These are phyloP conservation scores for Dolichomitus sp. DNA, from an alignment of 2,888 invertebrate species.

Conservation along the genomic window DNA sequence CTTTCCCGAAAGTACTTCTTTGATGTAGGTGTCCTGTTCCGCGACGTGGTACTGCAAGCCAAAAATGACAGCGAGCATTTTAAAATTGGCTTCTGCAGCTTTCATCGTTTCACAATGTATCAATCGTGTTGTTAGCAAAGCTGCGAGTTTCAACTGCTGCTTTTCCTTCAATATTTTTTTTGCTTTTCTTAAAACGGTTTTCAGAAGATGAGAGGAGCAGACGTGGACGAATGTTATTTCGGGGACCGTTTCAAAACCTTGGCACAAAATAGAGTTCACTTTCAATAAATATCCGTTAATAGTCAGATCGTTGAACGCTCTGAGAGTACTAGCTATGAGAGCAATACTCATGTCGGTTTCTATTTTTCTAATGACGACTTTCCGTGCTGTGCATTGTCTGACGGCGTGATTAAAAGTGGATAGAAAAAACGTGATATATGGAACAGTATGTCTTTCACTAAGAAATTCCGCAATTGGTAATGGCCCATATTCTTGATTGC, in stretches of 20 bases:
- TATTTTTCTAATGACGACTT: conserved; percentile 1
- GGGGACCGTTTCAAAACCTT: neutral
- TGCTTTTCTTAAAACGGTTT: conserved; percentile 12
- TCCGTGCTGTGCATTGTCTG: neutral
- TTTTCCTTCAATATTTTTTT: conserved; percentile 14
- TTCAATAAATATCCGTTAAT: neutral
- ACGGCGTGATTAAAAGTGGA: neutral
- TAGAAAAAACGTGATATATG: conserved; percentile 8
- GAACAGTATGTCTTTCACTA: conserved; percentile 14
- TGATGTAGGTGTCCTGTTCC: neutral
- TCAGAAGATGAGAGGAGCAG: conserved; percentile 22
- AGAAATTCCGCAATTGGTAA: conserved; percentile 49
- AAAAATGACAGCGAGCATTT: neutral
- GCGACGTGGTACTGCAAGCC: neutral
- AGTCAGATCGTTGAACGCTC: conserved; percentile 4
- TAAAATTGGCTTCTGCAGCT: neutral
- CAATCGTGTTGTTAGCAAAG: neutral
- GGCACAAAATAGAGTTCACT: too few species aligned
- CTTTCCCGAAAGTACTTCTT: neutral
- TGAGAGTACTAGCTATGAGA: neutral
- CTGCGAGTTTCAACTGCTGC: neutral
- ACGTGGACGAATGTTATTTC: conserved; percentile 8
- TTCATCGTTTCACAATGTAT: conserved; percentile 1
- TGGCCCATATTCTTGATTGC: conserved; percentile 10
- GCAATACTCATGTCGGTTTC: conserved; percentile 24